Evolutionary conservation across 2,888 invertebrate species (phyloP), one percentile per base, ranked within the genome.

Genomic region (Metopia argyrocephala): DNA sequence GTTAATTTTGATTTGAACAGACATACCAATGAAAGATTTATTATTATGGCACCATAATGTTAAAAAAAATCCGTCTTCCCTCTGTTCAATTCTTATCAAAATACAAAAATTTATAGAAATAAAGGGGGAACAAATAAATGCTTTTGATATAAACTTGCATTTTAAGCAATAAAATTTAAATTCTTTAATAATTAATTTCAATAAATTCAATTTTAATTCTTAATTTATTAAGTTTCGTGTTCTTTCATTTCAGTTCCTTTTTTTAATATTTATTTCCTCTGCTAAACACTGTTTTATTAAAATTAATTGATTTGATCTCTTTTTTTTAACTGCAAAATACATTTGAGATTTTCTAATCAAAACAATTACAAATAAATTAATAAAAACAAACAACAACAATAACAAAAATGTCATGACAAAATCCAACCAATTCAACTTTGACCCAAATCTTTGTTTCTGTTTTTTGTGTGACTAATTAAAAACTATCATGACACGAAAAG

Each of bases 1-100:
- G 78, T 73, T 73, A 73, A 66, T 66, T 78, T 78, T 73, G 78
- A 78, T 78, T 78, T 73, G 73, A 78, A 31, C 66, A 73, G 66
- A 66, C 54, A 66, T 45, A 66, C 61, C 48, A 15, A 56, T 68
- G 65, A 73, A 54, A 73, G 66, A 68, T 68, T 78, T 78, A 78
- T 66, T 52, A 27, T 38, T 38, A 15, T 38, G 38, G 2, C 15
- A 12, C 12, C 15, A 38, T 9, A 38, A 38, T 15, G 4, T 15
- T 12, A 38, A 38, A 38, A 38, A 9, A 38, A 38, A 38, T 38
- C 15, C 15, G 15, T 38, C 38, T 4, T n/a, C n/a, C 38, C 15
- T 2, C 15, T 38, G 9, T 12, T 12, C 38, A 38, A 38, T 38
- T 38, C 15, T 38, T 38, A 9, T 38, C 12, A 38, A 38, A 38